Base-by-base conservation (phyloP, 37 sponge, comb jelly and placozoan genomes). In the Crambe crambe region DNA sequence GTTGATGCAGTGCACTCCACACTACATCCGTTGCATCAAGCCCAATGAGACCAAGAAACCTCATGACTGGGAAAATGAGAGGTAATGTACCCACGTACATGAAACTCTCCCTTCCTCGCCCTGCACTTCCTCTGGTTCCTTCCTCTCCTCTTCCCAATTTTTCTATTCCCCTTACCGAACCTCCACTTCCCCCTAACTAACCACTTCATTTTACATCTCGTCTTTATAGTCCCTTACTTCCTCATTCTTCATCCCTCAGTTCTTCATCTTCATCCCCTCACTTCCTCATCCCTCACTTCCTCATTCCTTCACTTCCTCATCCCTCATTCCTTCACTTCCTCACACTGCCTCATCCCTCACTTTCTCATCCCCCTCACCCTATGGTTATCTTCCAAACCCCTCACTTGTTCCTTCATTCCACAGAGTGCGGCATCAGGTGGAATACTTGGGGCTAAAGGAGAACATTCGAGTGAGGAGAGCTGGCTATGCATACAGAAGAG, bases 21-120 rank as follows among this genome's bases (percentile, higher is more conserved):
- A 95, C 81, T 97, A 97, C 86, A 92, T 97, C 77, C 90, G 98
- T 47, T 97, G 98, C 72, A 92, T 97, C 88, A 97, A 97, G 62
- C 98, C 98, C 26, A 97, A 97, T 63, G 98, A 97, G 83, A 95
- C 95, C 22, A 97, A 97, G 76, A 88, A 67, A 70, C 67, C 98
- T 20, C 95, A 93, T 25, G 98, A 97, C 81, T 97, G 91, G 87
- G 98, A 97, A 66, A 83, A 88, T 39, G 93, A 92, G 79, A 92
- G 96, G 96, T 95, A 37, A 60, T 18, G 3, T 31, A 30, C 5
- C 6, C 51, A 15, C 10, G 51, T 12, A 6, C 51, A 15, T 47
- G 51, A 47, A 6, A 6, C 51, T 47, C 51, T 47, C 51, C 6
- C 12, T 6, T 47, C 12, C 6, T 47, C 12, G 12, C 10, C 51